These are phyloP conservation scores for Pedionomus torquatus DNA, from an alignment of 2,113 vertebrate species.

Conservation along the genomic window DNA sequence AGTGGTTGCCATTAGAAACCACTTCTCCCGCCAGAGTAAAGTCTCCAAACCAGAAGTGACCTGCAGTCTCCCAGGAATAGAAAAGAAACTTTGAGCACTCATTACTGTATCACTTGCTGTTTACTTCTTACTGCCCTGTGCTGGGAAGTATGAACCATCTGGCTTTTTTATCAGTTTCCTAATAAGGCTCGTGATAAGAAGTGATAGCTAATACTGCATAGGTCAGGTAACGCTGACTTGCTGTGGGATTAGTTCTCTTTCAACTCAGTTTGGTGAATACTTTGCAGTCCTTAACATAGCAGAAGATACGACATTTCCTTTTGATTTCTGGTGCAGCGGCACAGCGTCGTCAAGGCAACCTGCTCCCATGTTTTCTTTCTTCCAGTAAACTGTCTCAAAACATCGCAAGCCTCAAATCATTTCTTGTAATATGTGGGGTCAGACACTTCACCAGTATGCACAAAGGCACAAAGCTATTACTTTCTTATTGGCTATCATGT, in stretches of 20 bases:
- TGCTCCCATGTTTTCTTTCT: constrained; percentile 15
- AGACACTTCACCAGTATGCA: constrained; percentile 33
- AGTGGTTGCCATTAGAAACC: background rate
- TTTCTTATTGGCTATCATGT: constrained; percentile 30
- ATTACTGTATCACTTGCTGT: background rate
- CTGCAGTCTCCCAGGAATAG: background rate
- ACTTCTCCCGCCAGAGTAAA: background rate
- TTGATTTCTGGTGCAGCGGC: constrained; percentile 49
- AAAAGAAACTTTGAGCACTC: background rate
- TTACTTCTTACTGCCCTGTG: background rate
- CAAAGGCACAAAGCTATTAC: constrained; percentile 59
- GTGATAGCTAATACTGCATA: constrained; percentile 2
- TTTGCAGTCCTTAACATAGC: constrained; percentile 16
- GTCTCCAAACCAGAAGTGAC: background rate
- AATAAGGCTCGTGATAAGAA: constrained; percentile 21
- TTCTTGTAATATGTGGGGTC: constrained; percentile 32
- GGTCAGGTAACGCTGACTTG: constrained; percentile 28
- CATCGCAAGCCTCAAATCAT: constrained; percentile 23
- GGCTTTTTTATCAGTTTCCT: constrained; percentile 28
- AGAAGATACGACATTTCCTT: background rate
- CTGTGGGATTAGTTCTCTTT: constrained; percentile 45
- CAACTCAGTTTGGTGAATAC: constrained; percentile 34
- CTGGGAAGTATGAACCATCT: background rate
- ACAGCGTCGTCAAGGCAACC: constrained; percentile 75
- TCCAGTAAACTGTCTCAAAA: constrained; percentile 56